Percentiles rank a stretch among this genome's conserved stretches.
Evolutionary conservation across 53 echinoderm and acorn worm genomes (phyloP).

Genomic region (Actinopyga echinites): DNA sequence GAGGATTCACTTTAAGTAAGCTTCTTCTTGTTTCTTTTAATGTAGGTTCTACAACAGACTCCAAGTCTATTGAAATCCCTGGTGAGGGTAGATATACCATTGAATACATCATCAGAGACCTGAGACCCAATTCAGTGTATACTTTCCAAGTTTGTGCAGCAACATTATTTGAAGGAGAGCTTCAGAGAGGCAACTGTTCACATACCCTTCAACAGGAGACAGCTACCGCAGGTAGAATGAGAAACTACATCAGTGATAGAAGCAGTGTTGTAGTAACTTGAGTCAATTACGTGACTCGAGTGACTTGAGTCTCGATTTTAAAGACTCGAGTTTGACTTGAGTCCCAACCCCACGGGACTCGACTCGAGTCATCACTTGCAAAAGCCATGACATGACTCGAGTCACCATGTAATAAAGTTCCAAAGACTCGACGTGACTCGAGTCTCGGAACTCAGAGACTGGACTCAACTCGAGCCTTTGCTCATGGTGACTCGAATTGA

Average conservation of each 20-base stretch:
- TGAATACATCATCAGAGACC: conserved; percentile 44
- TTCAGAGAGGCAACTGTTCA: conserved; percentile 72
- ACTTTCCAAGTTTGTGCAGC: conserved; percentile 71
- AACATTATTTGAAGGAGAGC: conserved; percentile 59
- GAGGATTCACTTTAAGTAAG: no score
- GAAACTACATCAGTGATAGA: no score
- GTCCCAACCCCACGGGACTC: no score
- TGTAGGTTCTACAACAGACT: not conserved
- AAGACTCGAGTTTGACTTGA: not conserved
- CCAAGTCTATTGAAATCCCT: conserved; percentile 39
- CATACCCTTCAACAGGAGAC: conserved; percentile 65
- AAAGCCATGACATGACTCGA: not conserved
- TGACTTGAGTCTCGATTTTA: no score
- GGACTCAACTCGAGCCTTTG: no score
- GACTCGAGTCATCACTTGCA: no score
- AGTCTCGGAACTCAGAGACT: no score
- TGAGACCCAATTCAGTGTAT: conserved; percentile 69
- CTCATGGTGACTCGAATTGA: no score
- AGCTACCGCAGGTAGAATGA: conserved; percentile 62
- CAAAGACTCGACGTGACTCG: no score
- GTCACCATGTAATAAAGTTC: no score
- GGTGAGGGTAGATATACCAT: conserved; percentile 66
- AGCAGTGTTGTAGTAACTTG: not conserved
- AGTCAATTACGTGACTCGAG: no score
- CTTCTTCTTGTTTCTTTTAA: not conserved